Base-by-base conservation (phyloP, 2,888 invertebrate species). In the Iselma pallidipennis region DNA sequence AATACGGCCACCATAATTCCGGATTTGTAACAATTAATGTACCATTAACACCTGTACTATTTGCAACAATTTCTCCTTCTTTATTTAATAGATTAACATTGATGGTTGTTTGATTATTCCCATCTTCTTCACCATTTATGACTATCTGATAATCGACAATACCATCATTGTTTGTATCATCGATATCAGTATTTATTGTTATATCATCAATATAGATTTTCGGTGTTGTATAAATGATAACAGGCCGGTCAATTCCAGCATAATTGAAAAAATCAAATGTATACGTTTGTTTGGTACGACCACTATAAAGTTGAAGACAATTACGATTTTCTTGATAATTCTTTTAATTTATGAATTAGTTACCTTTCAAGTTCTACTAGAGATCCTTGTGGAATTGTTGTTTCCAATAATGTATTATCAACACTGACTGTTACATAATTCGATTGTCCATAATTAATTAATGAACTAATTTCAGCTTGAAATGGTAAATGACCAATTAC, bases 221-320 rank as follows among this genome's bases (percentile, higher is more conserved):
- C 1, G 97, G 96, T 2, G 95, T 96, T 2, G 95, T 91, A 80
- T 95, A 94, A 12, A 98, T 81, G 71, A 91, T 88, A 26, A 98
- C 98, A 6, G 95, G 89, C 55, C 98, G 88, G 79, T 98, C 95
- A 65, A 98, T 96, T 6, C 98, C 98, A 14, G 98, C 98, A 80
- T 98, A 98, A 82, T 98, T 98, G 84, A 96, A 98, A 83, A 98
- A 98, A 80, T 98, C 98, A 79, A 98, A 97, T 21, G 92, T 90
- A 74, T 95, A 94, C 4, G 86, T 84, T 78, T 96, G 96, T 16
- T 89, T 81, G 67, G 89, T 85, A 68, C 83, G 81, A 71, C 77
- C 77, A 60, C 72, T 76, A 52, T 48, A 72, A 73, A 16, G n/a
- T 9, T 12, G n/a, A n/a, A n/a, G n/a, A n/a, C n/a, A 29, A 19